phyloP scores from a whole-genome alignment of 2,113 vertebrate species.

The Dicrurus megarhynchus region DNA sequence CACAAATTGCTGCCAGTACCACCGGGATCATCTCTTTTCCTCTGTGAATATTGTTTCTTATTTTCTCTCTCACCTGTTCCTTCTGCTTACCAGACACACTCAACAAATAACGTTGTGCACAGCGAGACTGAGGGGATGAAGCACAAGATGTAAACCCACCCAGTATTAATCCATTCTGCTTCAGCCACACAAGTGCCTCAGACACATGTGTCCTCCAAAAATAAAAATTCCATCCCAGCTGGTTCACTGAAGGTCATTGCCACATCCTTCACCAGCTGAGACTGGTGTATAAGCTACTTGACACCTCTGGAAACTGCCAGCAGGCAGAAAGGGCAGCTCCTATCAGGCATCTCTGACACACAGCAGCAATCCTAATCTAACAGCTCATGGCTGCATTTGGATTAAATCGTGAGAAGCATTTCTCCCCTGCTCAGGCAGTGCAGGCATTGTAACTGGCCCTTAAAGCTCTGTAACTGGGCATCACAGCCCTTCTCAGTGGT shows the following conservation, averaged over 20 bases:
- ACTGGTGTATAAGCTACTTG: neutral
- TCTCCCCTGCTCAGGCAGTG: neutral
- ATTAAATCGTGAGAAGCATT: neutral
- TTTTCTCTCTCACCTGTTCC: neutral
- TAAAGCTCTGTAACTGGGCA: neutral
- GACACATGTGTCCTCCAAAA: neutral
- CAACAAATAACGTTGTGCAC: rapidly evolving
- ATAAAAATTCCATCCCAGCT: neutral
- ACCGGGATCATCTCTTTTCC: neutral
- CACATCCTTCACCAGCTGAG: neutral
- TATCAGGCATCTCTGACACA: neutral
- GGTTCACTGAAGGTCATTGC: neutral
- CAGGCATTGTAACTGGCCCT: neutral
- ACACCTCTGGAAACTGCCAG: neutral
- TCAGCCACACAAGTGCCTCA: neutral
- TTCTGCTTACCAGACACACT: neutral
- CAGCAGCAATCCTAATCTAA: neutral
- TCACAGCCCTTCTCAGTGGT: neutral
- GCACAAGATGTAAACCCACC: neutral
- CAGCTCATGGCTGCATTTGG: neutral
- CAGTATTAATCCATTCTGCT: rapidly evolving
- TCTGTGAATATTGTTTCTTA: neutral
- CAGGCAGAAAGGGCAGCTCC: neutral
- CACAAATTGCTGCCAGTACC: neutral
- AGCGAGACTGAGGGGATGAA: neutral